Percentiles rank a stretch among this genome's conserved stretches.
Conservation (phyloP, 92 coral and sea anemone genomes). For the Phenganax subtilis region DNA sequence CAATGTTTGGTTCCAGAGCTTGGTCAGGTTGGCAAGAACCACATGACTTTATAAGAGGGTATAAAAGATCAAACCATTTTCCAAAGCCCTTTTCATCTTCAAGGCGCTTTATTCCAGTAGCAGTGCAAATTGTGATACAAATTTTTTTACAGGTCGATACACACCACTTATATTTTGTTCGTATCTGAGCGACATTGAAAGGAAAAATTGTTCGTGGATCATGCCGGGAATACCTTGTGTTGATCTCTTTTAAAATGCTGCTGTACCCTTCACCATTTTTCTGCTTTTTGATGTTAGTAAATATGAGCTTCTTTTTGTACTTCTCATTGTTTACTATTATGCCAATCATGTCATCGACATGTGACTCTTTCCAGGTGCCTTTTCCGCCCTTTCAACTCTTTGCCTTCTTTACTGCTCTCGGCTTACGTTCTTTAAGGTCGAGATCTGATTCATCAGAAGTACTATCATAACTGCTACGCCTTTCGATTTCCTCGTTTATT, state of each 20-base stretch:
- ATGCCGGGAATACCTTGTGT: slow-evolving; percentile 14
- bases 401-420: slow-evolving; percentile 17
- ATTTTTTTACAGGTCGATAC: slow-evolving; percentile 21
- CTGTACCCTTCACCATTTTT: slow-evolving; percentile 44
- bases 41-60: slow-evolving; percentile 23
- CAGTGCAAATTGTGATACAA: slow-evolving; percentile 14
- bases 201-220: slow-evolving; percentile 13
- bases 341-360: slow-evolving; percentile 45
- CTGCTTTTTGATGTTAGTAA: slow-evolving; percentile 52
- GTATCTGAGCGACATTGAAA: slow-evolving; percentile 3
- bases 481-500: neutral
- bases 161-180: slow-evolving; percentile 29
- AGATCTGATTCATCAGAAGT: slow-evolving; percentile 14
- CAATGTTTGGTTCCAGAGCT: slow-evolving; percentile 12
- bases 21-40: slow-evolving; percentile 32
- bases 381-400: slow-evolving; percentile 49
- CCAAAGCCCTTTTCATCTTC: slow-evolving; percentile 32
- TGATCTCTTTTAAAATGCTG: slow-evolving; percentile 45
- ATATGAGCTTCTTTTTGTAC: slow-evolving; percentile 51
- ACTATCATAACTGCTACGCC: neutral
- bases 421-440: slow-evolving; percentile 8
- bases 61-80: slow-evolving; percentile 28
- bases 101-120: slow-evolving; percentile 21
- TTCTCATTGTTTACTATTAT: slow-evolving; percentile 48
- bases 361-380: slow-evolving; percentile 52